Conservation (phyloP, 2,113 vertebrate species). For the Otus sunia region DNA sequence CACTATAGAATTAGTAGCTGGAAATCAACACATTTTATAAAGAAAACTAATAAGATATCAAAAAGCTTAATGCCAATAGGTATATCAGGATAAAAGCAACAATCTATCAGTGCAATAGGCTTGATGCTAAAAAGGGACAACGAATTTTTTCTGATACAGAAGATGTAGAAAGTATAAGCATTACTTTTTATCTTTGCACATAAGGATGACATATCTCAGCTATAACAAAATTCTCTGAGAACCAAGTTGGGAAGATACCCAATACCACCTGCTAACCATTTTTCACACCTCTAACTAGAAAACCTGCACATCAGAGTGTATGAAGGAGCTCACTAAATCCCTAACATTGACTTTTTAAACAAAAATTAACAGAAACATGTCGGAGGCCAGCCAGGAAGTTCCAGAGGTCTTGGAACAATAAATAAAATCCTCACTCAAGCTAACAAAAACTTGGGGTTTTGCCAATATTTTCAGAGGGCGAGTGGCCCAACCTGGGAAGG, state of each 20-base stretch:
- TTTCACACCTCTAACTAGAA: not conserved
- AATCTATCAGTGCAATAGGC: not conserved
- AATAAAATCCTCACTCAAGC: not conserved
- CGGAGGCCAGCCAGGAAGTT: conserved; percentile 46
- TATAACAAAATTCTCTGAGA: not conserved
- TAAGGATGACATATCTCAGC: not conserved
- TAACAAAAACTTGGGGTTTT: conserved; percentile 3
- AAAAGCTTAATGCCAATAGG: not conserved
- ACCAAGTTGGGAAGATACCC: not conserved
- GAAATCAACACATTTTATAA: not conserved
- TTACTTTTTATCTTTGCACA: not conserved
- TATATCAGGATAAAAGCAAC: not conserved
- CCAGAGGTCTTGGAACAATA: conserved; percentile 48
- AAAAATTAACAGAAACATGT: not conserved
- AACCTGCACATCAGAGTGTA: not conserved
- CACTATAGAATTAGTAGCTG: not conserved
- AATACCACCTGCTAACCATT: not conserved
- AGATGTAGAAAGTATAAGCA: not conserved
- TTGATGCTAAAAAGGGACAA: not conserved
- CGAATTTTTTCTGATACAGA: not conserved
- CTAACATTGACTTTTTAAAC: not conserved
- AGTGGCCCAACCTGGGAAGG: not conserved
- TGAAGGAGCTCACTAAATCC: not conserved
- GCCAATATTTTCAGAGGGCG: not conserved
- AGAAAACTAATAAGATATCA: not conserved